These are phyloP conservation scores for Varanus komodoensis DNA, from an alignment of 2,113 vertebrate genomes.

Conservation along the genomic window DNA sequence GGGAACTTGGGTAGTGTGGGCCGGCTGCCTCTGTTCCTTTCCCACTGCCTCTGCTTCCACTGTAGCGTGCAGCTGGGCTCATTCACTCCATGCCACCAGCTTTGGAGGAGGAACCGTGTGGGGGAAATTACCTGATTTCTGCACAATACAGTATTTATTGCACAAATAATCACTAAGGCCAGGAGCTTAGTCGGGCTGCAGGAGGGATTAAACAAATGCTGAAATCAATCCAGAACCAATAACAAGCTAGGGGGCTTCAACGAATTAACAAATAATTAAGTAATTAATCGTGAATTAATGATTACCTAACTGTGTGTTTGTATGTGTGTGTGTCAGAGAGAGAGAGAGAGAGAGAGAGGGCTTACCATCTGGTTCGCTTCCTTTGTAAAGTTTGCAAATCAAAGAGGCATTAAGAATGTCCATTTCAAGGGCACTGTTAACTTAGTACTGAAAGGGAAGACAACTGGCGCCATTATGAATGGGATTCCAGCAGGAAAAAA, in stretches of 20 bases:
- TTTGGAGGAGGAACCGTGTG: background rate
- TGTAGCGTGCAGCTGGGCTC: background rate
- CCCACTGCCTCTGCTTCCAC: background rate
- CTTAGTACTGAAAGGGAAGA: background rate
- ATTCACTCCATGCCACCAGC: background rate
- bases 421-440: background rate
- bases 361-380: too few species aligned
- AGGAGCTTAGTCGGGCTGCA: conserved; percentile 13
- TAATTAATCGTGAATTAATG: conserved; percentile 20
- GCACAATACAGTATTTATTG: background rate
- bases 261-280: conserved; percentile 11
- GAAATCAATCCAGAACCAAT: conserved; percentile 41
- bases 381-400: background rate
- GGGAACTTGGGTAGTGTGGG: background rate
- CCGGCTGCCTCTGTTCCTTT: too few species aligned
- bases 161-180: conserved; percentile 17
- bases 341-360: background rate
- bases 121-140: conserved; percentile 14
- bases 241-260: background rate
- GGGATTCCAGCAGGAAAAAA: background rate
- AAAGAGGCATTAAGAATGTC: background rate
- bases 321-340: background rate
- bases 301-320: background rate
- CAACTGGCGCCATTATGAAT: too few species aligned
- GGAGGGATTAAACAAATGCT: conserved; percentile 29